Evolutionary conservation across 2,113 vertebrate species (phyloP).

Genomic region (Alosa alosa): DNA sequence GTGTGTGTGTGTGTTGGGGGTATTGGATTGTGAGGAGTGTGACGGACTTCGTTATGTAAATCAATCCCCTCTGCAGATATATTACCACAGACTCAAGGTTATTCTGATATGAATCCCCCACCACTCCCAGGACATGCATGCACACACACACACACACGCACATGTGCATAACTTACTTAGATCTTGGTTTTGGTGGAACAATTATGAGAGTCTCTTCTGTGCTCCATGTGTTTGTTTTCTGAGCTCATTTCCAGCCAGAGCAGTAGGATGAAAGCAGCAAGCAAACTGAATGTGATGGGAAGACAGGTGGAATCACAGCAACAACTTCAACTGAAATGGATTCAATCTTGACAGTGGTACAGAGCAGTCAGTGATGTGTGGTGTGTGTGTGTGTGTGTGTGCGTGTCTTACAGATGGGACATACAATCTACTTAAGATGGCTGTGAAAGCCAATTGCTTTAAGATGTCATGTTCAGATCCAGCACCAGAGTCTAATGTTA

Average conservation of each 20-base stretch:
- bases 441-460: neutral
- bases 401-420: neutral
- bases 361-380: neutral
- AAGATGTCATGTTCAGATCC: neutral
- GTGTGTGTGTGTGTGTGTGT: too few relatives aligned
- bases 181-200: conserved; percentile 1
- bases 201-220: neutral
- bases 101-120: conserved; percentile 15
- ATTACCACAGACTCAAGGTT: conserved; percentile 66
- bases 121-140: neutral
- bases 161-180: neutral
- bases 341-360: neutral
- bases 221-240: neutral
- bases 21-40: neutral
- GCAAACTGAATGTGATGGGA: neutral
- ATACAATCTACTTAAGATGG: neutral
- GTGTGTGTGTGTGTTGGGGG: neutral
- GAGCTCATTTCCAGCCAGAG: neutral
- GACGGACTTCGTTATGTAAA: conserved; percentile 61
- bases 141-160: neutral
- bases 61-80: conserved; percentile 46
- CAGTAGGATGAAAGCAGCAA: neutral
- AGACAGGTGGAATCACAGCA: neutral
- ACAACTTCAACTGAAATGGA: neutral
- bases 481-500: neutral